These are phyloP conservation scores for Grammomys surdaster DNA, from an alignment of 2,113 vertebrate genomes.

Conservation along the genomic window DNA sequence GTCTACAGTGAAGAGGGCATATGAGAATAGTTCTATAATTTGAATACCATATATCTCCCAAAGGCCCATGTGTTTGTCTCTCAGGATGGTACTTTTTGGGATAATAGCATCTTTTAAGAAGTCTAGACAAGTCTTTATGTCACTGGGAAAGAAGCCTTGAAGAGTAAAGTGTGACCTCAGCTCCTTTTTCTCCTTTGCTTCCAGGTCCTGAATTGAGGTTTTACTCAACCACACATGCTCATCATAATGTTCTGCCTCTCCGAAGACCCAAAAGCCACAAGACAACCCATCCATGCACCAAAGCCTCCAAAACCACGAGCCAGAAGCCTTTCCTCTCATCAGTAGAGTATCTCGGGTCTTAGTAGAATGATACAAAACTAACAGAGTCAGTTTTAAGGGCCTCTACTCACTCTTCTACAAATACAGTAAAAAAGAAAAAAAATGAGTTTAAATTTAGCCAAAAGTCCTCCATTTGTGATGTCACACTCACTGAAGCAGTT, in stretches of 20 bases:
- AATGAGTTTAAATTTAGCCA: neutral
- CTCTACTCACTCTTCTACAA: neutral
- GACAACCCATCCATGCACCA: neutral
- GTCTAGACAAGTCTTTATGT: neutral
- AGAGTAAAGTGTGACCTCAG: neutral
- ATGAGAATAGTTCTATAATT: neutral
- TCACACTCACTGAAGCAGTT: neutral
- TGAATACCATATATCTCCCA: neutral
- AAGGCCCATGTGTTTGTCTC: too few relatives aligned
- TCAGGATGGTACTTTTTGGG: neutral
- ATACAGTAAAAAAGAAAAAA: neutral
- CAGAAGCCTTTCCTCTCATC: neutral
- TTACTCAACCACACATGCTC: neutral
- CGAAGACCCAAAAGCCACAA: neutral
- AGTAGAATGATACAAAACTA: neutral
- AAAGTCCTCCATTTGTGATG: neutral
- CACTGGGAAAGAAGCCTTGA: neutral
- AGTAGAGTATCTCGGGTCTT: neutral
- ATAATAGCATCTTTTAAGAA: neutral
- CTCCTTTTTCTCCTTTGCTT: neutral
- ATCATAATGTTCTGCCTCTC: neutral
- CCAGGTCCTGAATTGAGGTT: neutral
- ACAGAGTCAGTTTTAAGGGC: neutral
- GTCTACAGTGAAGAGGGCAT: neutral
- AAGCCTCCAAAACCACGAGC: neutral